A percentile compares a stretch with the other conserved stretches of the same genome.
Conservation (phyloP, 1,140 invertebrate genomes). For the Brachionus koreanus region DNA sequence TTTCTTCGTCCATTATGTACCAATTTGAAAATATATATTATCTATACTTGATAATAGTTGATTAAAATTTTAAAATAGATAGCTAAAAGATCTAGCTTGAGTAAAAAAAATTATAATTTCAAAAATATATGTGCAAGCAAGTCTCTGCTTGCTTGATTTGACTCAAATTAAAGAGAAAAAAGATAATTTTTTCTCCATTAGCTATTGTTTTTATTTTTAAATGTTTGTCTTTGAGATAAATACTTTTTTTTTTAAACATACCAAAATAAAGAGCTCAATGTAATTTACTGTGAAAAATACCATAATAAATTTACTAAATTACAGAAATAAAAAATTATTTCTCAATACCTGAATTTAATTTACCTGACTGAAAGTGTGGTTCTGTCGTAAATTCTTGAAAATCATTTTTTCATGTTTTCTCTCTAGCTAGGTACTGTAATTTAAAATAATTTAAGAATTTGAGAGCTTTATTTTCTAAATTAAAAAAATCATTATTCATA, state of each 20-base stretch:
- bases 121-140: neutral
- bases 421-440: neutral
- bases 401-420: neutral
- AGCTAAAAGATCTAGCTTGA: slow-evolving; percentile 1
- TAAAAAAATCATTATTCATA: neutral
- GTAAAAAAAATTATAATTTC: slow-evolving; percentile 24
- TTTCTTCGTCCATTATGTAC: neutral
- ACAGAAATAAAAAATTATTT: neutral
- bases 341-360: neutral
- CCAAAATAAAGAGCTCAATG: neutral
- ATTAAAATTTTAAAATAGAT: slow-evolving; percentile 8
- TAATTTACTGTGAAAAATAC: neutral
- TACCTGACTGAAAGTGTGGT: neutral
- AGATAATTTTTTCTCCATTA: neutral
- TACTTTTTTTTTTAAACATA: neutral
- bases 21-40: neutral
- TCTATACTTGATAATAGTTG: neutral
- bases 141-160: slow-evolving; percentile 24
- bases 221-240: neutral
- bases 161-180: slow-evolving; percentile 2
- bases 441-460: neutral
- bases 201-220: neutral
- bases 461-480: too few relatives aligned
- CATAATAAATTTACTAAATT: neutral
- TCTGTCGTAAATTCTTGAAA: neutral